Conservation (phyloP, 2,888 invertebrate genomes). For the Hydraecia micacea region DNA sequence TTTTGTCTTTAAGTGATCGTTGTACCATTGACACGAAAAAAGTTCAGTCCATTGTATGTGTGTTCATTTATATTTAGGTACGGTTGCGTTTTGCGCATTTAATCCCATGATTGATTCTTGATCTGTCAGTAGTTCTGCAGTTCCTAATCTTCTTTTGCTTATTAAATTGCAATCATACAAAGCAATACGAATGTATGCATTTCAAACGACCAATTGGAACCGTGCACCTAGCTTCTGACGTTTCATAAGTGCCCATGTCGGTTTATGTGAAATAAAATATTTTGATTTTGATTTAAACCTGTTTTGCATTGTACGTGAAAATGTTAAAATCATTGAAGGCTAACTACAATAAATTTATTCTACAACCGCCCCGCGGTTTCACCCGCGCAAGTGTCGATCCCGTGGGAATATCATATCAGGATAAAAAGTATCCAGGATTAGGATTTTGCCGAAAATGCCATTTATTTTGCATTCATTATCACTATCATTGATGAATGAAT, state of each 20-base stretch:
- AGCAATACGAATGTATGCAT: not conserved
- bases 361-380: too few species aligned
- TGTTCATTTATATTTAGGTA: conserved; percentile 12
- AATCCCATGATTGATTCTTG: conserved; percentile 20
- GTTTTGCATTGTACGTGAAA: not conserved
- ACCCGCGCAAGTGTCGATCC: too few species aligned
- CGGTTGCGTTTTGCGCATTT: conserved; percentile 12
- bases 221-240: too few species aligned
- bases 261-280: too few species aligned
- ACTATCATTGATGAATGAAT: not conserved
- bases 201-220: too few species aligned
- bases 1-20: conserved; percentile 26
- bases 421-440: too few species aligned
- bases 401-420: too few species aligned
- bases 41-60: conserved; percentile 35
- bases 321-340: conserved; percentile 11
- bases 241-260: too few species aligned
- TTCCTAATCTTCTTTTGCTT: conserved; percentile 5
- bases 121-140: conserved; percentile 1
- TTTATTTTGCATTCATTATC: not conserved
- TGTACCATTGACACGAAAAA: conserved; percentile 41
- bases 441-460: not conserved
- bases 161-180: not conserved
- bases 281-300: too few species aligned
- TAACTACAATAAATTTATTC: conserved; percentile 7